Conservation (phyloP, 2,888 invertebrate genomes). For the Arge pagana region DNA sequence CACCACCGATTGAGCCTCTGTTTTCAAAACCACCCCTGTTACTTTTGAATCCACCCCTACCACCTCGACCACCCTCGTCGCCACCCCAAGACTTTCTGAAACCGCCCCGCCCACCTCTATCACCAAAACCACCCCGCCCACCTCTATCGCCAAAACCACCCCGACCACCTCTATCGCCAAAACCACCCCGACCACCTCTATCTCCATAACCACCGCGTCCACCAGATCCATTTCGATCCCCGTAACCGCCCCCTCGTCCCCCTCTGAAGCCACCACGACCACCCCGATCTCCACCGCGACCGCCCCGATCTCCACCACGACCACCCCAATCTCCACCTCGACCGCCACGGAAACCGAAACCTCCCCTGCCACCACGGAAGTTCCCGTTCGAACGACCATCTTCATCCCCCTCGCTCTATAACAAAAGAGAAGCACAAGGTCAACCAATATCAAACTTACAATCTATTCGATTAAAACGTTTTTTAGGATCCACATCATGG, state of each 20-base stretch:
- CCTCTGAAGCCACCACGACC: slow-evolving; percentile 36
- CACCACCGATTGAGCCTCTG: slow-evolving; percentile 47
- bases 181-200: slow-evolving; percentile 44
- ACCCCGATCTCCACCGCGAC: slow-evolving; percentile 47
- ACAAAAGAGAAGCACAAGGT: slow-evolving; percentile 54
- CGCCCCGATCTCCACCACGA: slow-evolving; percentile 32
- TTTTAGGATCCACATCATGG: not conserved
- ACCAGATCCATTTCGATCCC: slow-evolving; percentile 41
- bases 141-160: slow-evolving; percentile 38
- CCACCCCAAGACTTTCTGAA: slow-evolving; percentile 46
- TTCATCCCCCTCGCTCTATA: slow-evolving; percentile 53
- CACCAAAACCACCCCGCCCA: slow-evolving; percentile 37
- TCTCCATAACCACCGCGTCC: slow-evolving; percentile 40
- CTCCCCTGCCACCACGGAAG: slow-evolving; percentile 45
- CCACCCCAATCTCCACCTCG: slow-evolving; percentile 38
- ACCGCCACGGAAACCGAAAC: slow-evolving; percentile 55
- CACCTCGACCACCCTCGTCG: slow-evolving; percentile 35
- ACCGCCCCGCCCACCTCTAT: slow-evolving; percentile 42
- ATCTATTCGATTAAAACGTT: not conserved
- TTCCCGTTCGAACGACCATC: slow-evolving; percentile 39
- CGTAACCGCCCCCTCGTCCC: slow-evolving; percentile 46
- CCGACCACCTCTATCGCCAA: slow-evolving; percentile 44
- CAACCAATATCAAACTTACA: slow-evolving; percentile 31
- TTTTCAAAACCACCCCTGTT: slow-evolving; percentile 65
- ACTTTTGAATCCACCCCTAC: slow-evolving; percentile 43